Conservation (phyloP, 2,888 invertebrate species). For the Patella ulyssiponensis region DNA sequence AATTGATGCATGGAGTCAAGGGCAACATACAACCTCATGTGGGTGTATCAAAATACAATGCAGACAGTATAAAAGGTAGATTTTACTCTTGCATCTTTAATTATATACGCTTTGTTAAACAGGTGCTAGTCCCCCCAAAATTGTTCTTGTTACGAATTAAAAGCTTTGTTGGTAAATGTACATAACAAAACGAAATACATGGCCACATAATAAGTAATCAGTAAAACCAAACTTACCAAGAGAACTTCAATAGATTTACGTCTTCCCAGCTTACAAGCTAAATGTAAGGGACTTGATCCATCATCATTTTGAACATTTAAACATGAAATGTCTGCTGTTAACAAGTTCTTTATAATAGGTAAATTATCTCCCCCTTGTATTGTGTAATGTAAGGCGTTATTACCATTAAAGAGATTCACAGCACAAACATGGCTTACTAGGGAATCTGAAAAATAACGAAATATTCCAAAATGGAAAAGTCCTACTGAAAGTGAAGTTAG, state of each 20-base stretch:
- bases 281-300: conserved; percentile 62
- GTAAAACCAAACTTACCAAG: conserved; percentile 47
- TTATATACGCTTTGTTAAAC: no score
- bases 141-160: not conserved
- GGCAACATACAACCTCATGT: no score
- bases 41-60: no score
- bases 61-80: no score
- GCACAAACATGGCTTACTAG: conserved; percentile 66
- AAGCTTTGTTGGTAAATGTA: not conserved
- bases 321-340: conserved; percentile 52
- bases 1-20: no score
- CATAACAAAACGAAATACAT: not conserved
- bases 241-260: conserved; percentile 57
- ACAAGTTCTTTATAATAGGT: conserved; percentile 44
- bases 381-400: conserved; percentile 58
- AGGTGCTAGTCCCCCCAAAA: no score
- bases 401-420: conserved; percentile 59
- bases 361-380: conserved; percentile 55
- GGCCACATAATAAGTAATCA: not conserved
- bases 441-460: conserved; percentile 47
- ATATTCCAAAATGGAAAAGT: not conserved
- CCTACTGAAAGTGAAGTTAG: conserved; percentile 5
- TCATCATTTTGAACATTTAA: conserved; percentile 62
- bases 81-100: no score
- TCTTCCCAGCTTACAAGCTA: conserved; percentile 57